Percentiles rank a stretch among this genome's conserved stretches.
phyloP scores from a whole-genome alignment of 2,113 vertebrate genomes.

The Caracal caracal region DNA sequence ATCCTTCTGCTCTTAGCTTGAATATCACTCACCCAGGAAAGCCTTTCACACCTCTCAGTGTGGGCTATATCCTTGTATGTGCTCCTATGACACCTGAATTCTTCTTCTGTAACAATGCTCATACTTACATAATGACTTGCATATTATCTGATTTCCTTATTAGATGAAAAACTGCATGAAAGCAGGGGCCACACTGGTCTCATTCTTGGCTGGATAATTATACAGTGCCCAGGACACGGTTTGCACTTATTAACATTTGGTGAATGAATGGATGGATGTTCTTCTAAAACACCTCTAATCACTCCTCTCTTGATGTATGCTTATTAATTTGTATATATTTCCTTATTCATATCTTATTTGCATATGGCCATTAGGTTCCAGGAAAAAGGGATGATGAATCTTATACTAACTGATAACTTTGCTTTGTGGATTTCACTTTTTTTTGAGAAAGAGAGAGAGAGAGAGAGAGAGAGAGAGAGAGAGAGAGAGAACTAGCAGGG shows the following conservation, averaged over 20 bases:
- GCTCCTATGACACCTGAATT: neutral
- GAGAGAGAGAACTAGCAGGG: no score
- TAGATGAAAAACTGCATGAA: neutral
- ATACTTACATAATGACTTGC: neutral
- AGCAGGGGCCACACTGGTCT: fast-evolving
- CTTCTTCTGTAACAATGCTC: neutral
- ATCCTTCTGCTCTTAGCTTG: neutral
- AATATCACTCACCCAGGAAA: neutral
- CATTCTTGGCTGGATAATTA: neutral
- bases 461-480: no score
- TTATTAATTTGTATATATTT: neutral
- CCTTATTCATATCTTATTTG: neutral
- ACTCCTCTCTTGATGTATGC: neutral
- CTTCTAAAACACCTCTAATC: neutral
- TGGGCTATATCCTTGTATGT: neutral
- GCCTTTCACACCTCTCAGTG: neutral
- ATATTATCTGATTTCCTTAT: neutral
- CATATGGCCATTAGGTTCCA: neutral
- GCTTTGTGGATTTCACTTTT: neutral
- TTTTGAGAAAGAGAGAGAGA: no score
- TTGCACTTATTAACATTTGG: neutral
- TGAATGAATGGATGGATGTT: neutral
- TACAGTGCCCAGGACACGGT: neutral
- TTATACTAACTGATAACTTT: neutral
- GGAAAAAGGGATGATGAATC: neutral